These are phyloP conservation scores for Uloborus plumipes DNA, from an alignment of 2,888 invertebrate species.

Conservation along the genomic window DNA sequence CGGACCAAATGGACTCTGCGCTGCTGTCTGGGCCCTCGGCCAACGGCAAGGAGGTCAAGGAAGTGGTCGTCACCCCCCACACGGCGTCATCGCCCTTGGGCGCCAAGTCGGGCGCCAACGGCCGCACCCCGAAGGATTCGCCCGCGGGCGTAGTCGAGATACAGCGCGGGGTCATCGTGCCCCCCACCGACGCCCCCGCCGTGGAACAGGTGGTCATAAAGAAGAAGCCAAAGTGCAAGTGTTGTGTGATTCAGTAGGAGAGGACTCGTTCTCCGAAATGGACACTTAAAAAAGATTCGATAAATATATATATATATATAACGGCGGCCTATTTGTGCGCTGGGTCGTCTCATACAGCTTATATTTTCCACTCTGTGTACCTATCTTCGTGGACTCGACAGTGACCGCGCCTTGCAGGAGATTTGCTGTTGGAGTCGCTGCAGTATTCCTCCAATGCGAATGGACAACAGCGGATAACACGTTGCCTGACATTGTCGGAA, in stretches of 20 bases:
- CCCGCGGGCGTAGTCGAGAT: conserved; percentile 78
- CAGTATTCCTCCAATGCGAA: too few relatives aligned
- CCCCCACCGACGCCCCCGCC: conserved; percentile 79
- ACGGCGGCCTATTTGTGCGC: conserved; percentile 11
- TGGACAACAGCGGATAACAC: too few relatives aligned
- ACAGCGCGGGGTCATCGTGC: conserved; percentile 78
- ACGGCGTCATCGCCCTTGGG: conserved; percentile 4
- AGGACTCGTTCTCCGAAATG: background rate
- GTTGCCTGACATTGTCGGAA: too few relatives aligned
- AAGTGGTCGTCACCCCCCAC: conserved; percentile 20
- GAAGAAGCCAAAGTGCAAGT: conserved; percentile 95
- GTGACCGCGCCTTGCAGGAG: background rate
- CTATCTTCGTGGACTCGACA: conserved; percentile 15
- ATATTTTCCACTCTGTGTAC: conserved; percentile 16
- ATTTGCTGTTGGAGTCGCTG: background rate
- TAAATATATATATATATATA: conserved; percentile 3
- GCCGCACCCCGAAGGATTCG: conserved; percentile 59
- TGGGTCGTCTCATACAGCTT: conserved; percentile 16
- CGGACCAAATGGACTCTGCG: conserved; percentile 44
- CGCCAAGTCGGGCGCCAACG: conserved; percentile 65
- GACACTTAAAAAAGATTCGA: background rate
- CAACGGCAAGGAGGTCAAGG: conserved; percentile 17
- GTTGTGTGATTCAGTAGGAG: conserved; percentile 77
- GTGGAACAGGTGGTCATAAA: conserved; percentile 93
- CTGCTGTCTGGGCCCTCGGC: background rate